Conservation (phyloP, 2,888 invertebrate genomes). For the Candidula unifasciata region DNA sequence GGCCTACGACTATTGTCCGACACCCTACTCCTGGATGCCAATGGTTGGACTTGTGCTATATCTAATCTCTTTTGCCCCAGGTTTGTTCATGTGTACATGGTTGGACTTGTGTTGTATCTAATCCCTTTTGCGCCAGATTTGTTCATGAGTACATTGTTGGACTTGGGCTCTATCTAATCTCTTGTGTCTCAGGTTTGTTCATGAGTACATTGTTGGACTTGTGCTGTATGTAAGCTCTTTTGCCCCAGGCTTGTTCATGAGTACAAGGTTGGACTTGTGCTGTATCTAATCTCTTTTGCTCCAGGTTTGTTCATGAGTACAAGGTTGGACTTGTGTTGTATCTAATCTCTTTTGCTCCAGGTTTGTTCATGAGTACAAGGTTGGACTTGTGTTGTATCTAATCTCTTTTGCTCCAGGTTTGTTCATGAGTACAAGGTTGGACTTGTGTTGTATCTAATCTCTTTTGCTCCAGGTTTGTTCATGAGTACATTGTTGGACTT, state of each 20-base stretch:
- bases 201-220: slow-evolving; percentile 79
- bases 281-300: slow-evolving; percentile 80
- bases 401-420: slow-evolving; percentile 79
- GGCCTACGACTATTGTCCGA: slow-evolving; percentile 79
- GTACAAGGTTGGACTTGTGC: slow-evolving; percentile 76
- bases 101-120: slow-evolving; percentile 79
- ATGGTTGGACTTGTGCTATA: slow-evolving; percentile 79
- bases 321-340: too few relatives aligned
- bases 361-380: too few relatives aligned
- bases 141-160: not conserved
- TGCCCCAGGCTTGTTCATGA: slow-evolving; percentile 76
- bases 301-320: slow-evolving; percentile 70
- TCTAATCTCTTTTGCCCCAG: slow-evolving; percentile 79
- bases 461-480: slow-evolving; percentile 78
- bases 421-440: slow-evolving; percentile 72
- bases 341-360: too few relatives aligned
- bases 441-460: slow-evolving; percentile 79
- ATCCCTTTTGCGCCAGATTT: slow-evolving; percentile 79
- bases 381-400: slow-evolving; percentile 79
- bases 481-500: not conserved
- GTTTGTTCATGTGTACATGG: slow-evolving; percentile 67
- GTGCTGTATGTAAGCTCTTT: slow-evolving; percentile 79
- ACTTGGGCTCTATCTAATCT: too few relatives aligned
- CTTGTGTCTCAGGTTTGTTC: too few relatives aligned
- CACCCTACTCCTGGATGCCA: slow-evolving; percentile 78